phyloP scores from a whole-genome alignment of 2,888 invertebrate species.

The Neoascia interrupta region DNA sequence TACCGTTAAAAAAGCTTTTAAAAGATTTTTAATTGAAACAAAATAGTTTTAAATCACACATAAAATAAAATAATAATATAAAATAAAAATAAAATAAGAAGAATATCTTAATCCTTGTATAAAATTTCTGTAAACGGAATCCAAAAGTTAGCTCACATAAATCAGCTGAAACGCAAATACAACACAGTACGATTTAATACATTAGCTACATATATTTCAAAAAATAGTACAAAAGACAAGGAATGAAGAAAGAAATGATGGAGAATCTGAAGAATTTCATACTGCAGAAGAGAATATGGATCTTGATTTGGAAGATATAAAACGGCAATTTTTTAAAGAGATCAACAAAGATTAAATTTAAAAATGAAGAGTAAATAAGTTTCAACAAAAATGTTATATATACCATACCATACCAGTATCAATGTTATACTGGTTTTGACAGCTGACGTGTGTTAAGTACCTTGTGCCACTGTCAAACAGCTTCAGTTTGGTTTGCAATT shows the following conservation, averaged over 20 bases:
- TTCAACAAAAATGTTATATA: no score
- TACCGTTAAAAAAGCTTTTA: neutral
- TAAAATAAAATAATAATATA: neutral
- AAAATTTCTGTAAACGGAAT: no score
- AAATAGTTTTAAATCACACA: neutral
- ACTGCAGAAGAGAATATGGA: constrained; percentile 8
- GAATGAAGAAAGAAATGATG: neutral
- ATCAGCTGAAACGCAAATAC: constrained; percentile 9
- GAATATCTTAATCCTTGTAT: constrained; percentile 15
- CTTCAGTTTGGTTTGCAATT: no score
- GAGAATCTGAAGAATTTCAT: constrained; percentile 3
- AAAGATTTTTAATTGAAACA: neutral
- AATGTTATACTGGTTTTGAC: no score
- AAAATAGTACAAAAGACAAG: neutral
- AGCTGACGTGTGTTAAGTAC: no score
- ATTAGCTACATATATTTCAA: neutral
- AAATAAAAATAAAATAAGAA: neutral
- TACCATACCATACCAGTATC: no score
- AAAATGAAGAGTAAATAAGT: no score
- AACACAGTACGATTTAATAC: neutral
- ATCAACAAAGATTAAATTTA: neutral
- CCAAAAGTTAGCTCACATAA: no score
- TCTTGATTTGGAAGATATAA: neutral
- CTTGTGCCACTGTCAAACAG: no score
- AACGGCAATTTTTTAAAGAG: constrained; percentile 3